Percentiles rank a stretch among this genome's conserved stretches.
These are phyloP conservation scores for Piprites chloris DNA, from an alignment of 2,113 vertebrate species.

Conservation along the genomic window DNA sequence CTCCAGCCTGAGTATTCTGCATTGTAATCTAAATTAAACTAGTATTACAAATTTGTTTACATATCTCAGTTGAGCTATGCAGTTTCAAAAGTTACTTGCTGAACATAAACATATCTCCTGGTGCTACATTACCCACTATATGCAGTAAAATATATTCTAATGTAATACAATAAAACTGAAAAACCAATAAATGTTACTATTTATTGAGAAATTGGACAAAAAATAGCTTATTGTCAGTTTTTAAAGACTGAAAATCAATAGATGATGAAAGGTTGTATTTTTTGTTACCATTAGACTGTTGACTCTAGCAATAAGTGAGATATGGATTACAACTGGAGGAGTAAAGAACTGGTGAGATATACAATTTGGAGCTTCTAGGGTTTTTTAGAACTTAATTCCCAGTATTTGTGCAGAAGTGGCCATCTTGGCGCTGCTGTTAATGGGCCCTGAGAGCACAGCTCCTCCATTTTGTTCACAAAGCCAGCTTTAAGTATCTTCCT, in stretches of 20 bases:
- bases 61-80: conserved; percentile 16
- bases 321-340: conserved; percentile 60
- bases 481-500: neutral
- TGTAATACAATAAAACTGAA: conserved; percentile 59
- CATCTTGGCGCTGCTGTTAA: neutral
- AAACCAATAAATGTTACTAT: conserved; percentile 63
- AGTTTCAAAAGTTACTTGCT: conserved; percentile 50
- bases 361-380: conserved; percentile 31
- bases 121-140: conserved; percentile 18
- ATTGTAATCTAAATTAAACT: conserved; percentile 61
- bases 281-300: conserved; percentile 73
- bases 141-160: conserved; percentile 50
- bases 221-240: conserved; percentile 73
- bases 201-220: conserved; percentile 68
- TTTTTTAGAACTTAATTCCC: conserved; percentile 41
- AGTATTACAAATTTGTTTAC: conserved; percentile 64
- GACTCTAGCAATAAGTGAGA: conserved; percentile 71
- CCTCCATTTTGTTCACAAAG: neutral
- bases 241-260: conserved; percentile 74
- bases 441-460: neutral
- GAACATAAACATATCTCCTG: conserved; percentile 12
- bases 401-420: neutral
- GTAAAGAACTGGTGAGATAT: conserved; percentile 33
- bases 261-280: conserved; percentile 69
- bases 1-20: conserved; percentile 19